Evolutionary conservation across 2,113 vertebrate species (phyloP).

Genomic region (Octodon degus): DNA sequence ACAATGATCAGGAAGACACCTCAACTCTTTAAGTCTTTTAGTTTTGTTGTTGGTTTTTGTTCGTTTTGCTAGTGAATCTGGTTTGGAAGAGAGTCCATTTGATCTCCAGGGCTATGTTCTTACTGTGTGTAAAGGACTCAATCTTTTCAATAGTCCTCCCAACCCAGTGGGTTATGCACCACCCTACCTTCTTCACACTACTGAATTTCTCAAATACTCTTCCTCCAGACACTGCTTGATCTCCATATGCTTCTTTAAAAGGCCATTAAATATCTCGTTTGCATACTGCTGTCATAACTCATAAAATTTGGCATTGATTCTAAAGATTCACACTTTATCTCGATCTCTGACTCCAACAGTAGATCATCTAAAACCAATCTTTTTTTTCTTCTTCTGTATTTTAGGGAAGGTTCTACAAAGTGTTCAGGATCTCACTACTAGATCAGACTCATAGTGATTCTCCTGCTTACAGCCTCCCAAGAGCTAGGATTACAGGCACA

Average conservation of each 20-base stretch:
- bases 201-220: not conserved
- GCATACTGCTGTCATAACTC: not conserved
- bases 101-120: not conserved
- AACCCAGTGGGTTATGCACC: not conserved
- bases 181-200: not conserved
- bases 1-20: not conserved
- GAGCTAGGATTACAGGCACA: too few relatives aligned
- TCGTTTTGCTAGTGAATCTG: not conserved
- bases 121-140: not conserved
- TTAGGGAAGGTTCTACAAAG: too few relatives aligned
- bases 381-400: too few relatives aligned
- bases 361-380: not conserved
- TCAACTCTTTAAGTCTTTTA: not conserved
- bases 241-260: not conserved
- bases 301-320: not conserved
- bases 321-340: not conserved
- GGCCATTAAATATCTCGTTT: not conserved
- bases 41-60: not conserved
- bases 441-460: too few relatives aligned
- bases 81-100: not conserved
- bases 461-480: too few relatives aligned
- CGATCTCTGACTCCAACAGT: not conserved
- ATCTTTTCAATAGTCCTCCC: not conserved
- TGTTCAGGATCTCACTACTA: too few relatives aligned
- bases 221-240: slow-evolving; percentile 1